These are phyloP conservation scores for Conus canariensis DNA, from an alignment of 2,888 invertebrate species.

Conservation along the genomic window DNA sequence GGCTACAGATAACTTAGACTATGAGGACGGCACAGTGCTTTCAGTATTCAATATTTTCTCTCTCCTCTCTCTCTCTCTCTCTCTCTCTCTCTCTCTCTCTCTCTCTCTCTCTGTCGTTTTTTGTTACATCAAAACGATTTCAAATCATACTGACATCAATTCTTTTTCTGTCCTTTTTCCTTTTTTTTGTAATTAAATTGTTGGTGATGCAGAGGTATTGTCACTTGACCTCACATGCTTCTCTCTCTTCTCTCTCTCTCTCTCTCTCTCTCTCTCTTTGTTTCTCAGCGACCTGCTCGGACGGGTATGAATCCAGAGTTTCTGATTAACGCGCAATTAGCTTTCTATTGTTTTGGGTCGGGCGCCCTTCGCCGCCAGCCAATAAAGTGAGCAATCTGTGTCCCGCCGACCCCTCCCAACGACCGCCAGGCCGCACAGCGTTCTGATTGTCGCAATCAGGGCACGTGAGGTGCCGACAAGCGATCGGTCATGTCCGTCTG, in stretches of 20 bases:
- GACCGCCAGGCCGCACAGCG: background rate
- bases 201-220: no score
- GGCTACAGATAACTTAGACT: no score
- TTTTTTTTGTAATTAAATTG: no score
- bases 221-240: no score
- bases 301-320: background rate
- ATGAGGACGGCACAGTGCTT: no score
- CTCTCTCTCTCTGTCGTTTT: background rate
- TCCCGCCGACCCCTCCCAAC: background rate
- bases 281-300: background rate
- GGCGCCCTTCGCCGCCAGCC: background rate
- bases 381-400: constrained; percentile 25
- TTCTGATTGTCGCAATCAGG: constrained; percentile 30
- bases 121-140: background rate
- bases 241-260: background rate
- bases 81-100: background rate
- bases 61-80: background rate
- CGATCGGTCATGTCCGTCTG: constrained; percentile 27
- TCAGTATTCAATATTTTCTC: no score
- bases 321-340: constrained; percentile 11
- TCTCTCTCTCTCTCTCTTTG: background rate
- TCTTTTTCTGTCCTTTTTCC: no score
- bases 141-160: no score
- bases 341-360: background rate
- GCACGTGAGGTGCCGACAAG: constrained; percentile 30